Conservation (phyloP, 2,113 vertebrate genomes). For the Ptilonorhynchus violaceus region DNA sequence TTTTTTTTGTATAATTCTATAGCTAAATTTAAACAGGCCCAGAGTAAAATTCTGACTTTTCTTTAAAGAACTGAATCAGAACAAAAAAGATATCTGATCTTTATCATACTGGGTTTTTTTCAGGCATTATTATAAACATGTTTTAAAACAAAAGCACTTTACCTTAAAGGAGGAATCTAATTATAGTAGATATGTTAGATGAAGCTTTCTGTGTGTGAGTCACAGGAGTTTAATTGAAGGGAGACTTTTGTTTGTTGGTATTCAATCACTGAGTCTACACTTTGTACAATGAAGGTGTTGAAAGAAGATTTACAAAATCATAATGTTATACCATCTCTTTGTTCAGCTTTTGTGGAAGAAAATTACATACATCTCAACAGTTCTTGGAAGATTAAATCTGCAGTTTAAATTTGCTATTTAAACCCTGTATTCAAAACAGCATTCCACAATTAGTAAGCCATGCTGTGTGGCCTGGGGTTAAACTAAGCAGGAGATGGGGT, state of each 20-base stretch:
- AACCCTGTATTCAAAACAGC: constrained; percentile 56
- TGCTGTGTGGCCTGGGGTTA: constrained; percentile 32
- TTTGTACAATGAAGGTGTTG: constrained; percentile 50
- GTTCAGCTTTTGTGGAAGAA: constrained; percentile 57
- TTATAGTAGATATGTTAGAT: not conserved
- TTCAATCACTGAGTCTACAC: constrained; percentile 9
- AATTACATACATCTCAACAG: constrained; percentile 42
- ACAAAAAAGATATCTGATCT: not conserved
- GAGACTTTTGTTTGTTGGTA: constrained; percentile 39
- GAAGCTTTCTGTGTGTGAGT: constrained; percentile 23
- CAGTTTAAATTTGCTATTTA: constrained; percentile 46
- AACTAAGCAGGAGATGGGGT: not conserved
- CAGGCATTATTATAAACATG: not conserved
- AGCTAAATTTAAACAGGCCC: not conserved
- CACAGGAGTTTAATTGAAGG: not conserved
- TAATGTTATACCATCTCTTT: constrained; percentile 54
- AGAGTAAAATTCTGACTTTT: not conserved
- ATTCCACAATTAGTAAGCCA: constrained; percentile 44
- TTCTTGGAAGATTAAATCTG: constrained; percentile 46
- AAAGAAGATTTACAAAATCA: constrained; percentile 62
- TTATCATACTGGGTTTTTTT: not conserved
- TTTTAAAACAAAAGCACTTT: constrained; percentile 53
- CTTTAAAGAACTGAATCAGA: not conserved
- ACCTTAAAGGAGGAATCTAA: constrained; percentile 20
- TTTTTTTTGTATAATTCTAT: not conserved